Percentiles rank a stretch among this genome's conserved stretches.
These are phyloP conservation scores for Coenonympha glycerion DNA, from an alignment of 2,888 invertebrate species.

Conservation along the genomic window DNA sequence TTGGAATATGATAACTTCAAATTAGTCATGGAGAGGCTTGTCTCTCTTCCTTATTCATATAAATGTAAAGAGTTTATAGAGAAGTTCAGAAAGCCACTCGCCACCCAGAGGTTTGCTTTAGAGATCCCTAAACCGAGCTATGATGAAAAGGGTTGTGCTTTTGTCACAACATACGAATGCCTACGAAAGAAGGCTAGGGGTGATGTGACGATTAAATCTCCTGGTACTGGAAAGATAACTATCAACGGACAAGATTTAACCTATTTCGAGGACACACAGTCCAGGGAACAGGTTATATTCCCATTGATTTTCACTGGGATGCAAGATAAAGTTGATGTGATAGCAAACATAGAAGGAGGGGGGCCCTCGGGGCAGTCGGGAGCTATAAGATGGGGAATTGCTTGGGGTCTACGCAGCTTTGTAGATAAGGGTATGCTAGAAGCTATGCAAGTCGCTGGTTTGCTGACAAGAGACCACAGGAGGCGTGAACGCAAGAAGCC, in stretches of 20 bases:
- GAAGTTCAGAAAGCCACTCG: slow-evolving; percentile 78
- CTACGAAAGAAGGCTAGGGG: slow-evolving; percentile 83
- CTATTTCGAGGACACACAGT: slow-evolving; percentile 83
- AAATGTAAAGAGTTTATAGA: slow-evolving; percentile 83
- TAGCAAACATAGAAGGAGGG: slow-evolving; percentile 82
- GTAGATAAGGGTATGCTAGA: slow-evolving; percentile 84
- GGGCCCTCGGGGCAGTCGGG: slow-evolving; percentile 91
- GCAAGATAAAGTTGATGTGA: slow-evolving; percentile 87
- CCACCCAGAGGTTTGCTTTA: slow-evolving; percentile 74
- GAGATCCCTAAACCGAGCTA: slow-evolving; percentile 81
- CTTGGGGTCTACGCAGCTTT: slow-evolving; percentile 89
- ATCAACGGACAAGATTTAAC: slow-evolving; percentile 88
- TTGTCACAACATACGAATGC: slow-evolving; percentile 83
- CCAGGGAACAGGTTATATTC: slow-evolving; percentile 89
- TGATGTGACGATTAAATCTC: slow-evolving; percentile 84
- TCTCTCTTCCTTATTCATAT: slow-evolving; percentile 82
- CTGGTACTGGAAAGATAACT: slow-evolving; percentile 88
- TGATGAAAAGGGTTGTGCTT: slow-evolving; percentile 82
- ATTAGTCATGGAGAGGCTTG: slow-evolving; percentile 81
- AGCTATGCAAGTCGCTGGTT: slow-evolving; percentile 91
- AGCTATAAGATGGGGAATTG: slow-evolving; percentile 90
- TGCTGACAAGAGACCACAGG: slow-evolving; percentile 87
- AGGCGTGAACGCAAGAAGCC: slow-evolving; percentile 92
- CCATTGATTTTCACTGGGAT: slow-evolving; percentile 88
- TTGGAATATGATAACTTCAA: slow-evolving; percentile 84